Conservation (phyloP, 2,113 vertebrate genomes). For the Prunella himalayana region DNA sequence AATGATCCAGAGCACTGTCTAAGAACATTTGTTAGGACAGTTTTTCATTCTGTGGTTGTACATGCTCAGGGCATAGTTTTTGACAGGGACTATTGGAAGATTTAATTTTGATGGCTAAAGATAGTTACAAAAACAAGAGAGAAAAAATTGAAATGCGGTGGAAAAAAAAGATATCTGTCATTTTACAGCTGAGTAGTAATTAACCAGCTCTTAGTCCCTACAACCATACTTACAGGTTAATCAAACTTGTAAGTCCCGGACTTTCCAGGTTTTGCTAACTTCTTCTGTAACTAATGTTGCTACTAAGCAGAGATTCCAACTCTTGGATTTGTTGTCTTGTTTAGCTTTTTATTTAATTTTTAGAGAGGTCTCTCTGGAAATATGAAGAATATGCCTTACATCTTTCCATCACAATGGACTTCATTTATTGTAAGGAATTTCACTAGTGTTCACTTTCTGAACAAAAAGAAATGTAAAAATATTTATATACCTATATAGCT, state of each 20-base stretch:
- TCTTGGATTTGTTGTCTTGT: neutral
- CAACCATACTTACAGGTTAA: neutral
- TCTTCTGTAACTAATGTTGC: neutral
- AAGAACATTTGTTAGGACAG: neutral
- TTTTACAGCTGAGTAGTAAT: neutral
- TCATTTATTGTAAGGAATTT: conserved; percentile 21
- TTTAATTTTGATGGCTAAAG: neutral
- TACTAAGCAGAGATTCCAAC: neutral
- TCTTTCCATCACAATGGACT: neutral
- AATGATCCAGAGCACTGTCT: neutral
- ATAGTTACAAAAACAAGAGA: neutral
- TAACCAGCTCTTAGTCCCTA: neutral
- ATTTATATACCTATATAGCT: neutral
- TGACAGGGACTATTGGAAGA: neutral
- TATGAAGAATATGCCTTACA: neutral
- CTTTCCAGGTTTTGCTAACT: neutral
- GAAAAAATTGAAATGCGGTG: neutral
- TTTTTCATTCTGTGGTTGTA: neutral
- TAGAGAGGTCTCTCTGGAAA: neutral
- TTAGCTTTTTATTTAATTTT: neutral
- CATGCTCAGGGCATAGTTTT: neutral
- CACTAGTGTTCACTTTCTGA: neutral
- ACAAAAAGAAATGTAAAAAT: neutral
- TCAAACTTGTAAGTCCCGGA: neutral
- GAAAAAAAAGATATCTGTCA: neutral